Evolutionary conservation across 2,113 vertebrate genomes (phyloP).

Genomic region (Heliornis fulica): DNA sequence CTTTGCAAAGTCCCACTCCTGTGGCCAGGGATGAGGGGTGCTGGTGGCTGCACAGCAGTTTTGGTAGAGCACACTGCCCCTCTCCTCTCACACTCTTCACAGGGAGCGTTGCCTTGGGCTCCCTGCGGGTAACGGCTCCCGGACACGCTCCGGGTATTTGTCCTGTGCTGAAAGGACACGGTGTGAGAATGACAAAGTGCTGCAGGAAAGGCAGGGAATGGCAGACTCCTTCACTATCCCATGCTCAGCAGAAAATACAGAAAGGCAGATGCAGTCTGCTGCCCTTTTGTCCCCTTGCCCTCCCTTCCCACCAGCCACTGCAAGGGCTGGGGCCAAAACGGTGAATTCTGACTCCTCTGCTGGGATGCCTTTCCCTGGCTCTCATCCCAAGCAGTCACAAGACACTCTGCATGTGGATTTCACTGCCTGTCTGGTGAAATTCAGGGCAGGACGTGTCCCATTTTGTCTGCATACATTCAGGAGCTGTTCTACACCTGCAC

Average conservation of each 20-base stretch:
- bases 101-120: background rate
- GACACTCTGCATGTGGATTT: rapidly evolving
- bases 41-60: background rate
- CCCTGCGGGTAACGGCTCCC: background rate
- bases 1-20: rapidly evolving
- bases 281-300: background rate
- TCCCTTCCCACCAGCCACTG: background rate
- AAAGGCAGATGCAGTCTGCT: background rate
- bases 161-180: rapidly evolving
- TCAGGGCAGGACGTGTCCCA: background rate
- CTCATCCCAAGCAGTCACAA: background rate
- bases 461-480: background rate
- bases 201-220: background rate
- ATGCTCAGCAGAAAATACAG: background rate
- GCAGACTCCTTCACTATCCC: background rate
- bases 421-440: background rate
- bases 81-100: background rate
- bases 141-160: background rate
- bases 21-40: rapidly evolving
- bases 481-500: background rate
- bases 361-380: background rate
- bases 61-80: background rate
- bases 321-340: background rate
- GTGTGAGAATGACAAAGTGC: background rate
- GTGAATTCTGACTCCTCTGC: background rate